Base-by-base conservation (phyloP, 1,140 invertebrate genomes). In the Pseudachorutes palmiensis region DNA sequence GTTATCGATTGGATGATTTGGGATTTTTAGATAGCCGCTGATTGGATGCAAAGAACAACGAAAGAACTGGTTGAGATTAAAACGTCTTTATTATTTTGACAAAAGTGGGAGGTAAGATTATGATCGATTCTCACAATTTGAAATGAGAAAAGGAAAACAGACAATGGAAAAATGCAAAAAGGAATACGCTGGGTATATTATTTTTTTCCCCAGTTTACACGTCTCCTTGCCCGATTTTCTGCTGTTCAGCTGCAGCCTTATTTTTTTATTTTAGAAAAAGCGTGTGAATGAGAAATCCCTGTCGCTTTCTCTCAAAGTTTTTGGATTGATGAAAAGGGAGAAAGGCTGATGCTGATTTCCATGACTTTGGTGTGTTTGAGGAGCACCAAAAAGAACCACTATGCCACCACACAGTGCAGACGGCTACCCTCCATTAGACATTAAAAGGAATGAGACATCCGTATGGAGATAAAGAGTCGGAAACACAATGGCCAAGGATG, bases 401-500 rank as follows among this genome's bases (percentile, higher is more conserved):
- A n/a, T n/a, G 24, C 24, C 51, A 55, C 51, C 51, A 55, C 51
- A n/a, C n/a, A n/a, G n/a, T n/a, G n/a, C n/a, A 55, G 24, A 26
- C 12, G 14, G 51, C 36, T 55, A 55, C 51, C 51, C 51, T 55
- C 51, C 51, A 55, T 55, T 24, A 55, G 51, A 55, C 51, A 55
- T 55, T 55, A 55, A 55, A 55, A 24, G 24, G 51, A 55, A 55
- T 12, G 51, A 55, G 51, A 22, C 51, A 55, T 55, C 9, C 5
- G 24, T 19, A 24, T 55, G 24, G 51, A 55, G 24, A 55, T 55
- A 55, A 55, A 26, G 51, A 22, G 9, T 26, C 51, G 12, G 51
- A 55, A 55, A 55, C 24, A 55, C 51, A 55, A 55, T 16, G 51
- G 51, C 3, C 3, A 55, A 55, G 5, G 12, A 55, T 19, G 14